These are phyloP conservation scores for Oceanites oceanicus DNA, from an alignment of 2,113 vertebrate species.

Conservation along the genomic window DNA sequence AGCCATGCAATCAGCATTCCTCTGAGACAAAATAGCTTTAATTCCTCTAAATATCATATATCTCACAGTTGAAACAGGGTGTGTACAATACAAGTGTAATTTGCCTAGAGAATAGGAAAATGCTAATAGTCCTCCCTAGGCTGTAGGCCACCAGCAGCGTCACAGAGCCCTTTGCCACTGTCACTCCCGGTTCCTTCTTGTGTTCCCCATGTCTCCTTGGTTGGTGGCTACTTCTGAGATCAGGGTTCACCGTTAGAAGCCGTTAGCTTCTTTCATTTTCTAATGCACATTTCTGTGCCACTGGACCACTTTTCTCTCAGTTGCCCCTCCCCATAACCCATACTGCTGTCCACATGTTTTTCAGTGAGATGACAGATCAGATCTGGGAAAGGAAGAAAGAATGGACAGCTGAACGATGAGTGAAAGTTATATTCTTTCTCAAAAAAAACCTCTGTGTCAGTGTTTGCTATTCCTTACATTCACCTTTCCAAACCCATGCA, in stretches of 20 bases:
- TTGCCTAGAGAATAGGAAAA: background rate
- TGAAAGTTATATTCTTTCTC: background rate
- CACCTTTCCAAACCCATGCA: background rate
- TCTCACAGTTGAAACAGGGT: background rate
- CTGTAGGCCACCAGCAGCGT: background rate
- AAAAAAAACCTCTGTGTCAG: background rate
- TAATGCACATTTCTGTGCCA: background rate
- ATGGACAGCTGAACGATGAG: background rate
- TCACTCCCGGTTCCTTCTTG: background rate
- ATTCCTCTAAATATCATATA: background rate
- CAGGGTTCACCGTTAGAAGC: background rate
- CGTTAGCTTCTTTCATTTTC: background rate
- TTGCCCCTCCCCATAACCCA: background rate
- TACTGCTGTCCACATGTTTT: background rate
- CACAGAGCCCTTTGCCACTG: background rate
- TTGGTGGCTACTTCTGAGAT: background rate
- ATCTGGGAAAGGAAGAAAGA: background rate
- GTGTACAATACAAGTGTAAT: background rate
- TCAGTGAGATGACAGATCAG: background rate
- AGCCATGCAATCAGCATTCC: background rate
- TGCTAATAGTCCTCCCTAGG: background rate
- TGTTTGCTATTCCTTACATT: background rate
- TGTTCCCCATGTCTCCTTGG: background rate
- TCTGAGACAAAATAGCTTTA: background rate
- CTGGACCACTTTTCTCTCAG: background rate